Conservation (phyloP, 2,888 invertebrate species). For the Leptodirus hochenwartii region DNA sequence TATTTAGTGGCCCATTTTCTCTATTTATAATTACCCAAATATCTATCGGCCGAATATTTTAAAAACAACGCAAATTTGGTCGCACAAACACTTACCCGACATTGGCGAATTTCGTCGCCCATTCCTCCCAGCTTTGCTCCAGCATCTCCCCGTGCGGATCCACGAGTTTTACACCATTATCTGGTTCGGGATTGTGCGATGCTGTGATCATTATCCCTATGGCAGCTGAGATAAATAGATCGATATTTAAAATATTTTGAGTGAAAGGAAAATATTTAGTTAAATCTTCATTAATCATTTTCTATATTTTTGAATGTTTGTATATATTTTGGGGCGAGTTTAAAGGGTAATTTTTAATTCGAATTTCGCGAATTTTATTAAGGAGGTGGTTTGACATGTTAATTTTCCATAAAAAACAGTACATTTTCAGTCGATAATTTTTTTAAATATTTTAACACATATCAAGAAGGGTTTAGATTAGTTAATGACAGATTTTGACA, state of each 20-base stretch:
- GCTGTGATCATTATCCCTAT: conserved; percentile 99
- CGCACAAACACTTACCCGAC: conserved; percentile 38
- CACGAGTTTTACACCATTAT: conserved; percentile 92
- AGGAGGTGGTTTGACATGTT: too few species aligned
- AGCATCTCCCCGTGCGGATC: conserved; percentile 97
- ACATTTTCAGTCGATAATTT: too few species aligned
- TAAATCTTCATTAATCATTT: conserved; percentile 1
- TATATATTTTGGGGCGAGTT: too few species aligned
- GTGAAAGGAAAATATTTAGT: neutral
- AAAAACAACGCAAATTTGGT: conserved; percentile 1
- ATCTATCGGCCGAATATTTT: too few species aligned
- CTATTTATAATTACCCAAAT: neutral
- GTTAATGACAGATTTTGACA: too few species aligned
- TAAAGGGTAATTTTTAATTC: too few species aligned
- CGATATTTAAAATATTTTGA: too few species aligned
- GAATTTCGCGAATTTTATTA: too few species aligned
- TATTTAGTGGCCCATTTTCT: neutral
- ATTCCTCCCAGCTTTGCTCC: conserved; percentile 75
- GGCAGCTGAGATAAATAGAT: conserved; percentile 31
- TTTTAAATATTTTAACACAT: too few species aligned
- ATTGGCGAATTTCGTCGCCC: conserved; percentile 78
- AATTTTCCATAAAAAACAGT: too few species aligned
- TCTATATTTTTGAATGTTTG: too few species aligned
- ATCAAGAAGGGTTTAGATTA: too few species aligned
- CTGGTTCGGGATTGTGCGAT: conserved; percentile 91